These are phyloP conservation scores for Alentia gelatinosa DNA, from an alignment of 2,888 invertebrate species.

Conservation along the genomic window DNA sequence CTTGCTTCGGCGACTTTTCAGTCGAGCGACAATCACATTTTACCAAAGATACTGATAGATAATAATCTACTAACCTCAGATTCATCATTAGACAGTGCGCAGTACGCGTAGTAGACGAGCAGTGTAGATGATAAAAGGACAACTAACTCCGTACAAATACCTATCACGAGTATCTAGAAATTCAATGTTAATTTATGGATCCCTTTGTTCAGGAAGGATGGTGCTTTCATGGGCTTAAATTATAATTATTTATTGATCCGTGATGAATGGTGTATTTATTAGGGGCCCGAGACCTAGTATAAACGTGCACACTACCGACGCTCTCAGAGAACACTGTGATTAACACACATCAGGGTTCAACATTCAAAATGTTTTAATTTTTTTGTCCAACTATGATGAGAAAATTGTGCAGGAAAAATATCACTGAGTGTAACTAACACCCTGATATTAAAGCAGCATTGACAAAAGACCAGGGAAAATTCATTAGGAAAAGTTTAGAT, in stretches of 20 bases:
- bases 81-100: neutral
- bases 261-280: neutral
- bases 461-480: neutral
- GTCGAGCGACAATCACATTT: neutral
- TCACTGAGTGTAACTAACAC: no score
- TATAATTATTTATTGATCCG: conserved; percentile 4
- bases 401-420: no score
- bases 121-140: neutral
- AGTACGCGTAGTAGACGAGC: neutral
- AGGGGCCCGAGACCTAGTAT: neutral
- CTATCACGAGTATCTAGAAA: neutral
- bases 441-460: neutral
- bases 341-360: neutral
- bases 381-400: no score
- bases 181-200: neutral
- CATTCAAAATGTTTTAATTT: no score
- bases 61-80: conserved; percentile 6
- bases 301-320: neutral
- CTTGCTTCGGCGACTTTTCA: neutral
- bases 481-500: neutral
- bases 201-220: neutral
- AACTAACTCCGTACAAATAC: neutral
- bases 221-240: conserved; percentile 28
- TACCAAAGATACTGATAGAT: conserved; percentile 40
- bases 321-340: neutral